A percentile compares a stretch with the other conserved stretches of the same genome.
Evolutionary conservation across 37 sponge, comb jelly and placozoan species (phyloP).

Genomic region (Haliclona indistincta): DNA sequence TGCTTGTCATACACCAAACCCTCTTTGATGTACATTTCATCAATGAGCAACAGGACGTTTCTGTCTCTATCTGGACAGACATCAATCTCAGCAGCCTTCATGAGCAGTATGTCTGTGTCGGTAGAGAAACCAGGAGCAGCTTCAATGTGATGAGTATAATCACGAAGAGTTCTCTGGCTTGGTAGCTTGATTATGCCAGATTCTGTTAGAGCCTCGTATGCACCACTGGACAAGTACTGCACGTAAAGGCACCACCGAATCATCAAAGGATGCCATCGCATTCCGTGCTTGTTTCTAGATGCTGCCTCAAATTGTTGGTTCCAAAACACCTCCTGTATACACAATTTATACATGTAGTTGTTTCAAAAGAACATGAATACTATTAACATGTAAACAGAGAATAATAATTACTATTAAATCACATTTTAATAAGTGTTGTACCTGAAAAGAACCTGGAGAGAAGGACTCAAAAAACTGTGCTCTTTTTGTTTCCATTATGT

Average conservation of each 20-base stretch:
- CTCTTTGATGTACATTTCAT: slow-evolving; percentile 11
- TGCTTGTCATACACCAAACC: slow-evolving; percentile 9
- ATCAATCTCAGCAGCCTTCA: slow-evolving; percentile 7
- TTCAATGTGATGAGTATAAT: slow-evolving; percentile 2
- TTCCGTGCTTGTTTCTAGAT: too few species aligned
- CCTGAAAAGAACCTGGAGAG: too few species aligned
- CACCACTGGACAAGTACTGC: background rate
- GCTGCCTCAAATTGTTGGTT: slow-evolving; percentile 45
- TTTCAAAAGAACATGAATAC: too few species aligned
- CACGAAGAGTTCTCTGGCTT: background rate
- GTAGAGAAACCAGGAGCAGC: slow-evolving; percentile 4
- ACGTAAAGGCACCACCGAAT: slow-evolving; percentile 15
- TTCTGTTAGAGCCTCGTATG: slow-evolving; percentile 4
- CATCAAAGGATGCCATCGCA: slow-evolving; percentile 14
- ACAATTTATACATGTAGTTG: too few species aligned
- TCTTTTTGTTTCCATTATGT: too few species aligned
- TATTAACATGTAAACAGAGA: too few species aligned
- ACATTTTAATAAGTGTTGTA: too few species aligned
- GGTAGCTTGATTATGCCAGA: slow-evolving; percentile 9
- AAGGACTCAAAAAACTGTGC: too few species aligned
- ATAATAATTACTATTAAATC: too few species aligned
- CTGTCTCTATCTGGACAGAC: slow-evolving; percentile 6
- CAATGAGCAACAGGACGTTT: background rate
- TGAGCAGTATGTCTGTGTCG: background rate
- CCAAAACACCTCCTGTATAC: slow-evolving; percentile 36